A percentile compares a stretch with the other conserved stretches of the same genome.
Conservation (phyloP, 1,140 invertebrate species). For the Stegodyphus dumicola region DNA sequence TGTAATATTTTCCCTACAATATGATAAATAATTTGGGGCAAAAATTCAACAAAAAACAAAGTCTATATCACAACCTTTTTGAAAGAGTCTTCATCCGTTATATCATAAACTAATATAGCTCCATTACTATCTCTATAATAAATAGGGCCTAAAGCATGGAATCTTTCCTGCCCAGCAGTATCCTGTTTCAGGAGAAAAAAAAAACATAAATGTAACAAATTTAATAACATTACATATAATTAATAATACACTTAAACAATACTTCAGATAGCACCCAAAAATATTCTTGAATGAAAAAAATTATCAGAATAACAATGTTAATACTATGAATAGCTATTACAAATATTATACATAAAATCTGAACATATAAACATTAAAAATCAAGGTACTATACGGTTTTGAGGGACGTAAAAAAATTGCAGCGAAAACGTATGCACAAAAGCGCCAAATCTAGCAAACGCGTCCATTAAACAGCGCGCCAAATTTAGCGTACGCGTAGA, state of each 20-base stretch:
- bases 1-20: too few relatives aligned
- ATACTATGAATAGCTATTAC: neutral
- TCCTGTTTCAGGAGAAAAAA: conserved; percentile 72
- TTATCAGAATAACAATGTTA: neutral
- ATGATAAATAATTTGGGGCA: too few relatives aligned
- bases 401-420: too few relatives aligned
- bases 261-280: neutral
- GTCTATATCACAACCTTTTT: conserved; percentile 78
- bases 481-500: too few relatives aligned
- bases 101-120: conserved; percentile 98
- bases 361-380: too few relatives aligned
- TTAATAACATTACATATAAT: neutral
- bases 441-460: too few relatives aligned
- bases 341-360: too few relatives aligned
- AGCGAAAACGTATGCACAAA: too few relatives aligned
- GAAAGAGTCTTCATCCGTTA: conserved; percentile 97
- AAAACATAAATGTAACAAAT: too few relatives aligned
- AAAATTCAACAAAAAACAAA: too few relatives aligned
- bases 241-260: conserved; percentile 34
- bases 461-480: too few relatives aligned
- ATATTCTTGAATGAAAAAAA: neutral
- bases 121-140: conserved; percentile 98
- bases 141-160: conserved; percentile 94
- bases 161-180: conserved; percentile 94
- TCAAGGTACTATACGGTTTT: too few relatives aligned